Evolutionary conservation across 2,113 vertebrate genomes (phyloP).

Genomic region (Spea multiplicata): DNA sequence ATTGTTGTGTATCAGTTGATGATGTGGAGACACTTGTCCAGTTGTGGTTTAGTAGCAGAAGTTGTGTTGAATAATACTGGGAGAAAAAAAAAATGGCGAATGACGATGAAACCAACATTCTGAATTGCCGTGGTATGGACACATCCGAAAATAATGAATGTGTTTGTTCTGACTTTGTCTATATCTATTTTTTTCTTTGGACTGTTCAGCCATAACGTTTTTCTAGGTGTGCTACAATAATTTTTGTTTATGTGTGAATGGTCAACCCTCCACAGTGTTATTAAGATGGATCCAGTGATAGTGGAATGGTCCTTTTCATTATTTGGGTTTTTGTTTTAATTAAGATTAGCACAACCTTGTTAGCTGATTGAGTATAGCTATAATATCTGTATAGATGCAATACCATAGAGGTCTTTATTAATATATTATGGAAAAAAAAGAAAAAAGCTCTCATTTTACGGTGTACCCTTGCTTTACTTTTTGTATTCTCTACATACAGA

Average conservation of each 20-base stretch:
- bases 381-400: slow-evolving; percentile 78
- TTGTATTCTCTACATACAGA: slow-evolving; percentile 71
- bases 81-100: slow-evolving; percentile 30
- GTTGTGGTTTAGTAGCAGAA: slow-evolving; percentile 34
- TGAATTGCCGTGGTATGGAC: slow-evolving; percentile 21
- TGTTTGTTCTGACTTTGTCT: slow-evolving; percentile 80
- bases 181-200: slow-evolving; percentile 65
- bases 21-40: slow-evolving; percentile 32
- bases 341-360: slow-evolving; percentile 83
- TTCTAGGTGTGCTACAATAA: slow-evolving; percentile 60
- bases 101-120: slow-evolving; percentile 18
- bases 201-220: slow-evolving; percentile 66
- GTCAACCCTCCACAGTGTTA: slow-evolving; percentile 64
- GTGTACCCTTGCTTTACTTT: slow-evolving; percentile 72
- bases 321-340: slow-evolving; percentile 75
- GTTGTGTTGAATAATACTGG: slow-evolving; percentile 1
- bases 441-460: slow-evolving; percentile 65
- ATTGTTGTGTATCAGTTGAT: slow-evolving; percentile 39
- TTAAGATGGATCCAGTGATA: slow-evolving; percentile 69
- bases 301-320: slow-evolving; percentile 74
- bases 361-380: slow-evolving; percentile 76
- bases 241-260: slow-evolving; percentile 69
- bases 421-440: slow-evolving; percentile 71
- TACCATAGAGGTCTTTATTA: slow-evolving; percentile 68
- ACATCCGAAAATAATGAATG: slow-evolving; percentile 53